These are phyloP conservation scores for Acanthurus tractus DNA, from an alignment of 2,797 vertebrate species.

Conservation along the genomic window DNA sequence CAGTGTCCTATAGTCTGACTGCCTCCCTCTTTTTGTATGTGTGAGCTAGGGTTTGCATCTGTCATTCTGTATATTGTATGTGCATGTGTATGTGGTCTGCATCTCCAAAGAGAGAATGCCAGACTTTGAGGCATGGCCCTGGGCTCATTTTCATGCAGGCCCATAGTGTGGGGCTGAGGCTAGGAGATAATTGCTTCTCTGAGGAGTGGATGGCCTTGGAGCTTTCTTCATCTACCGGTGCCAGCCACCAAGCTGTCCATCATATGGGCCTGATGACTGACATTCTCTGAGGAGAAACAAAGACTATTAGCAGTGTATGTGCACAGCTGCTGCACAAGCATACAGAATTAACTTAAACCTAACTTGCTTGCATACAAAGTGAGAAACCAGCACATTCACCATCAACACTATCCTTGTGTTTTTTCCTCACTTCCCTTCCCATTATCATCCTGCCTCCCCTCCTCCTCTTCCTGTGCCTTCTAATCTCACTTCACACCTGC, in stretches of 20 bases:
- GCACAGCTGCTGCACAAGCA: conserved; percentile 72
- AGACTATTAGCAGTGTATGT: conserved; percentile 73
- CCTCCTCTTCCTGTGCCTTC: conserved; percentile 69
- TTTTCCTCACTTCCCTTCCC: conserved; percentile 56
- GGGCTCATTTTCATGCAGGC: conserved; percentile 78
- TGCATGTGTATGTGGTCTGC: conserved; percentile 49
- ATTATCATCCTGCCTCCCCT: conserved; percentile 63
- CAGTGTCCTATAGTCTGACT: conserved; percentile 13
- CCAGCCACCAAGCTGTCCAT: conserved; percentile 80
- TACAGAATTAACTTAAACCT: conserved; percentile 67
- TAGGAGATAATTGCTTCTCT: conserved; percentile 78
- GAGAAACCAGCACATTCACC: conserved; percentile 41
- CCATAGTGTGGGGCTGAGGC: conserved; percentile 76
- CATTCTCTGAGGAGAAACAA: conserved; percentile 72
- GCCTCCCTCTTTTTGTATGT: conserved; percentile 25
- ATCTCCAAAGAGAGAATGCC: conserved; percentile 63
- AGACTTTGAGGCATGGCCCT: conserved; percentile 64
- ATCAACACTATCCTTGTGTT: conserved; percentile 61
- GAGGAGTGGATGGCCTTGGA: conserved; percentile 78
- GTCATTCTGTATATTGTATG: conserved; percentile 43
- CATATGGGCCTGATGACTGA: conserved; percentile 65
- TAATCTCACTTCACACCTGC: conserved; percentile 86
- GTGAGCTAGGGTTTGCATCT: conserved; percentile 37
- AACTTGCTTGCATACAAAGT: conserved; percentile 70
- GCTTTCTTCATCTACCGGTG: conserved; percentile 67